Base-by-base conservation (phyloP, 2,888 invertebrate species). In the Autographa pulchrina region DNA sequence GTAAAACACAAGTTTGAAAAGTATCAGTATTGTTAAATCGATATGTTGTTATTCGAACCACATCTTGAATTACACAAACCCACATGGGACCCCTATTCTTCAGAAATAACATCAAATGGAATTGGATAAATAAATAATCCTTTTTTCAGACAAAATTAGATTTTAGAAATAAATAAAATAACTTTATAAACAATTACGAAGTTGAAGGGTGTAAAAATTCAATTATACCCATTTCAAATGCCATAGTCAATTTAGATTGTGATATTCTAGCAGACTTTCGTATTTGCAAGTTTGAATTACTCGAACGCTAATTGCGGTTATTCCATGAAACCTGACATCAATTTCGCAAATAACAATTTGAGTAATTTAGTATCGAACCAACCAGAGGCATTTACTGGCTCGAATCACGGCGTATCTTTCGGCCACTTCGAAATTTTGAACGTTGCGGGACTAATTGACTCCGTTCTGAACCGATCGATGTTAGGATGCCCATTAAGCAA, bases 291-390 rank as follows among this genome's bases (percentile, higher is more conserved):
- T 87, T 85, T 83, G 82, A 87, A 88, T 86, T 84, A 84, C 73
- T 74, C 77, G 70, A 83, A 82, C 76, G 81, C 84, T 86, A 85
- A 87, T 86, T 86, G 84, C 81, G 86, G 85, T 84, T 87, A 88
- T 87, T 83, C 77, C 80, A 85, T 77, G 83, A 85, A 89, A 88
- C 81, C 85, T 86, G 85, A 87, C 88, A 86, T 87, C 84, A 85
- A 89, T 89, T 88, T 87, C 71, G 79, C 85, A 87, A 90, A 89
- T 90, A 89, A 88, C 86, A 88, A 89, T 90, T 90, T 87, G 78
- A 85, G 84, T 88, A 86, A 89, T 87, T 90, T 87, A 58, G 85
- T 87, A 88, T 86, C 70, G 68, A 74, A 68, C 67, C 67, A 65
- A 78, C 68, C 67, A 70, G 62, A 77, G 77, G 73, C 69, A 83